These are phyloP conservation scores for Himalopsyche tibetana DNA, from an alignment of 2,888 invertebrate genomes.

Conservation along the genomic window DNA sequence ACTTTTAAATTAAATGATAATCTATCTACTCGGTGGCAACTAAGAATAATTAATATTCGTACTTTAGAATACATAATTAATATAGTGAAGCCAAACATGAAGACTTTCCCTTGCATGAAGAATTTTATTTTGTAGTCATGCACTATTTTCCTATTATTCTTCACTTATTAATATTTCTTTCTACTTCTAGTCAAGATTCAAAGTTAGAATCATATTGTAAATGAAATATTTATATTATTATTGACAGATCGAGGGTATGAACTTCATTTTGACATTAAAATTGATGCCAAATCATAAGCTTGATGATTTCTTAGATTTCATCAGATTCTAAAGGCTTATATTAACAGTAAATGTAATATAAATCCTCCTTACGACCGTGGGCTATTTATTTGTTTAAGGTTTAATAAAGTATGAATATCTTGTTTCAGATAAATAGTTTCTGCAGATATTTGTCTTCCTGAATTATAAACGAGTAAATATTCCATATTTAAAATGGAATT, in stretches of 20 bases:
- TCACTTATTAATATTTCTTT: neutral
- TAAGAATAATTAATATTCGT: slow-evolving; percentile 1
- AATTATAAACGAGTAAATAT: too few species aligned
- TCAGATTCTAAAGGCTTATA: too few species aligned
- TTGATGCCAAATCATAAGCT: too few species aligned
- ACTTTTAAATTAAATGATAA: slow-evolving; percentile 27
- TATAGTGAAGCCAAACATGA: slow-evolving; percentile 35
- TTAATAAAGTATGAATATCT: too few species aligned
- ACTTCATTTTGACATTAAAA: too few species aligned
- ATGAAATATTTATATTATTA: neutral
- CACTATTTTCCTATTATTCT: slow-evolving; percentile 37
- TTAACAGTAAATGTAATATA: too few species aligned
- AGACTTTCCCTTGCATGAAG: slow-evolving; percentile 34
- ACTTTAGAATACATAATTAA: slow-evolving; percentile 27
- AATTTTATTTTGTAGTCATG: slow-evolving; percentile 28
- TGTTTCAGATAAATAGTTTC: too few species aligned
- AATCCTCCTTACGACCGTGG: too few species aligned
- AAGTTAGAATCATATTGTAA: neutral
- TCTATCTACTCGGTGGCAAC: slow-evolving; percentile 33
- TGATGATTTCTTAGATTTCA: too few species aligned
- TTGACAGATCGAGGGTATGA: neutral
- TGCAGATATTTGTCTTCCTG: too few species aligned
- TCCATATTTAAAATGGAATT: too few species aligned
- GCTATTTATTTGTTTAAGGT: too few species aligned
- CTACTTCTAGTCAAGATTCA: neutral